Conservation (phyloP, 2,113 vertebrate genomes). For the Coreoperca whiteheadi region DNA sequence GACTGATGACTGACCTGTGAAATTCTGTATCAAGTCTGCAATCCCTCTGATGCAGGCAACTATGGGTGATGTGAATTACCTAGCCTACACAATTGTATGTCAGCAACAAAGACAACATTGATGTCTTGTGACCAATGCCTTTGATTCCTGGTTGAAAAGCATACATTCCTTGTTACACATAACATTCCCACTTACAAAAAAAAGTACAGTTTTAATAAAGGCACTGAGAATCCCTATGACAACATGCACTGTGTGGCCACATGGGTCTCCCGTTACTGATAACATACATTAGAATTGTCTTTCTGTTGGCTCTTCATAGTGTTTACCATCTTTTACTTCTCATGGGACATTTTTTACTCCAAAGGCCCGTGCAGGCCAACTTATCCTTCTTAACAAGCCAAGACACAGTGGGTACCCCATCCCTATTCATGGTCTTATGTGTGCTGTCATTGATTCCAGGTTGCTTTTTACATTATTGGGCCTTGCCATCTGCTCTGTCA, state of each 20-base stretch:
- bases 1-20: too few species aligned
- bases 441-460: not conserved
- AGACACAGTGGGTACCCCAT: not conserved
- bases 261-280: not conserved
- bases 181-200: not conserved
- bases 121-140: not conserved
- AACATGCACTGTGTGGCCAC: not conserved
- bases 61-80: not conserved
- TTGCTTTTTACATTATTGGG: not conserved
- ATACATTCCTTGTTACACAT: not conserved
- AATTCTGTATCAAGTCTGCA: not conserved
- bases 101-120: not conserved
- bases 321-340: not conserved
- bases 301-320: not conserved
- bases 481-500: not conserved
- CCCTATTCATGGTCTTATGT: not conserved
- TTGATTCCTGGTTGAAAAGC: not conserved
- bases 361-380: not conserved
- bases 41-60: not conserved
- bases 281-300: not conserved
- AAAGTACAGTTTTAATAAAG: not conserved
- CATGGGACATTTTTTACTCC: too few species aligned
- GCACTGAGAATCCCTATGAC: not conserved
- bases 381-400: not conserved
- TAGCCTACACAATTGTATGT: not conserved